Conservation (phyloP, 2,113 vertebrate species). For the Rissa tridactyla region DNA sequence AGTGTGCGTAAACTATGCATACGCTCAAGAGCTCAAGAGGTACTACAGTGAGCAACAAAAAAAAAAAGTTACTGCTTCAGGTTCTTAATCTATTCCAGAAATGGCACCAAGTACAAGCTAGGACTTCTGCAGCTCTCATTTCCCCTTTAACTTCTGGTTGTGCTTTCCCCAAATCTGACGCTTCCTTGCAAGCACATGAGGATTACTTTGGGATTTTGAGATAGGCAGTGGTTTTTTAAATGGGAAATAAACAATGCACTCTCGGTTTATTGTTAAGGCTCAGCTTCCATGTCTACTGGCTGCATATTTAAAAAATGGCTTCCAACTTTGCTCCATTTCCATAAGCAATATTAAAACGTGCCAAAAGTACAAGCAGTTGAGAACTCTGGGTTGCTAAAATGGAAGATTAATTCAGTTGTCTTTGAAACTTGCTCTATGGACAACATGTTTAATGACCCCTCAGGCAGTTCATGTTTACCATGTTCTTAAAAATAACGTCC, state of each 20-base stretch:
- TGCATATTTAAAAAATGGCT: not conserved
- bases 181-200: rapidly evolving
- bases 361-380: not conserved
- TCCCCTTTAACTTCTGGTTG: not conserved
- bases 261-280: not conserved
- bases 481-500: not conserved
- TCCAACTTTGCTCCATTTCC: not conserved
- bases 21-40: not conserved
- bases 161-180: not conserved
- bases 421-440: not conserved
- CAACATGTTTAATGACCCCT: not conserved
- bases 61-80: not conserved
- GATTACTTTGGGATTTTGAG: not conserved
- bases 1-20: not conserved
- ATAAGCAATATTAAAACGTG: not conserved
- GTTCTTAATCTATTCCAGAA: not conserved
- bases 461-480: rapidly evolving
- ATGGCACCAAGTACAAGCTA: not conserved
- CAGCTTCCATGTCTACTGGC: not conserved
- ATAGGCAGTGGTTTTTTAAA: not conserved
- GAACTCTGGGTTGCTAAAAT: not conserved
- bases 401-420: not conserved
- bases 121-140: not conserved
- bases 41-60: not conserved
- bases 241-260: not conserved